phyloP scores from a whole-genome alignment of 1,140 invertebrate species.

The Nasonia giraulti region DNA sequence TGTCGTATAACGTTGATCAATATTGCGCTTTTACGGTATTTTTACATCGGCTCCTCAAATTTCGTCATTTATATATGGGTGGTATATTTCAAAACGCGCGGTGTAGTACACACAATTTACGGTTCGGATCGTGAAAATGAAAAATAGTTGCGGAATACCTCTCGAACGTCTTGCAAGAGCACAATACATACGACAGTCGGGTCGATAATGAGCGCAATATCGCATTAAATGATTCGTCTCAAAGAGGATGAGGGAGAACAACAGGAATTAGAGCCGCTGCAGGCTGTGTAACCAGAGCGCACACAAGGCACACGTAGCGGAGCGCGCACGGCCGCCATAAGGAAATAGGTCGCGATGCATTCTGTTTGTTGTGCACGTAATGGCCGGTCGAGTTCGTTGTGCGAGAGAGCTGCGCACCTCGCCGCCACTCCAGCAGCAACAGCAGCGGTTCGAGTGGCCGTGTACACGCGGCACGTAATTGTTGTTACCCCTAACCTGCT shows the following conservation, averaged over 20 bases:
- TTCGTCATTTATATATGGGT: background rate
- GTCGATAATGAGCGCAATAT: no score
- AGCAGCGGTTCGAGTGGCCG: background rate
- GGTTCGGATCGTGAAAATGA: no score
- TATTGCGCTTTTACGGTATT: background rate
- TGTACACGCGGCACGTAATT: background rate
- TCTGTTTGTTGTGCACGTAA: conserved; percentile 26
- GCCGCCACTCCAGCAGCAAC: background rate
- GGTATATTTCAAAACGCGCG: no score
- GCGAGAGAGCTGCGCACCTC: background rate
- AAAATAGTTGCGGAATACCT: no score
- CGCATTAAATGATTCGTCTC: no score
- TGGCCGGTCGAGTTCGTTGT: background rate
- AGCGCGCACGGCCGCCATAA: background rate
- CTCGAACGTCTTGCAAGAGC: no score
- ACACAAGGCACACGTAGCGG: background rate
- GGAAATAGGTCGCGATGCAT: conserved; percentile 23
- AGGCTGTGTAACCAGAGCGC: background rate
- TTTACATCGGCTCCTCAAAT: background rate
- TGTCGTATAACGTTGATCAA: background rate
- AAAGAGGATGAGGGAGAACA: background rate
- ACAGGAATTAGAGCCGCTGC: background rate
- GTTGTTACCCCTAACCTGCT: background rate
- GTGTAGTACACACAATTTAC: no score
- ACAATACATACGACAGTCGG: no score